phyloP scores from a whole-genome alignment of 2,888 invertebrate genomes.

The Desoria tigrina region DNA sequence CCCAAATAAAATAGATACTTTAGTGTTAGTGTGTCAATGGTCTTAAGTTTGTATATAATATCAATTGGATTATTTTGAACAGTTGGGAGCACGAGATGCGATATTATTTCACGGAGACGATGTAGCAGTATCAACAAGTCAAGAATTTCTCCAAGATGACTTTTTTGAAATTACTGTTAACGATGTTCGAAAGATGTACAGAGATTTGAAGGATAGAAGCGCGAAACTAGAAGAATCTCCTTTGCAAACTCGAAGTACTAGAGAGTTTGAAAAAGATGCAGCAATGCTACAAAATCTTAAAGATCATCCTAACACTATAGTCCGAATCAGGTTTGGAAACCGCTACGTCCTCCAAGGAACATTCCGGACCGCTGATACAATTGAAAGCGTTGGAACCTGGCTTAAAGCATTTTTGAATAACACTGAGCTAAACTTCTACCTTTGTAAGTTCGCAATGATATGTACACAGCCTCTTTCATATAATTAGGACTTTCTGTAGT shows the following conservation, averaged over 20 bases:
- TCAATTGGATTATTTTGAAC: constrained; percentile 55
- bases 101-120: constrained; percentile 68
- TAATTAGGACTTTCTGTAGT: constrained; percentile 33
- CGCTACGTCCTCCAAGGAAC: constrained; percentile 80
- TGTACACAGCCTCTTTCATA: constrained; percentile 31
- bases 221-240: constrained; percentile 71
- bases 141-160: constrained; percentile 72
- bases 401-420: constrained; percentile 70
- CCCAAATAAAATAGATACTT: no score
- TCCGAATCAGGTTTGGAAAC: constrained; percentile 85
- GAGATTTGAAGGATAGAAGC: constrained; percentile 68
- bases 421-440: constrained; percentile 69
- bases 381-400: constrained; percentile 72
- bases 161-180: constrained; percentile 83
- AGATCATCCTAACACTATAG: constrained; percentile 62
- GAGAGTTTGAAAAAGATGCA: constrained; percentile 62
- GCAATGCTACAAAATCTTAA: constrained; percentile 36
- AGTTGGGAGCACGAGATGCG: constrained; percentile 69
- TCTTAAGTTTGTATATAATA: no score
- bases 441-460: constrained; percentile 70
- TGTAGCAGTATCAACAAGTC: constrained; percentile 58
- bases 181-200: constrained; percentile 74
- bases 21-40: no score
- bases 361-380: constrained; percentile 74
- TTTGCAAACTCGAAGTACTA: constrained; percentile 68